Evolutionary conservation across 2,888 invertebrate genomes (phyloP).

Genomic region (Helicoverpa assulta): DNA sequence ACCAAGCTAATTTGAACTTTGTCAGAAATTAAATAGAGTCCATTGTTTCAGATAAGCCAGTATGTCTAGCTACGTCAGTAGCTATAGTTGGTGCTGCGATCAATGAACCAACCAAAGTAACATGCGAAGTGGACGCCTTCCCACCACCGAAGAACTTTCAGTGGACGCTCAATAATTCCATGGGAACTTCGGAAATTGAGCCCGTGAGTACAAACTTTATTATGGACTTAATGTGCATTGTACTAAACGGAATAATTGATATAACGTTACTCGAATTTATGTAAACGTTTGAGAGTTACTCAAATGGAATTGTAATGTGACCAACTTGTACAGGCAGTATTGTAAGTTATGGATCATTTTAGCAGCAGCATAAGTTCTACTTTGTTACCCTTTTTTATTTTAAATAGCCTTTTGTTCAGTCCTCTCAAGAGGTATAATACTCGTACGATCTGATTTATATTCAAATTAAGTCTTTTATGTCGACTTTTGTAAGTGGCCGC

Average conservation of each 20-base stretch:
- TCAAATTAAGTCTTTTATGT: background rate
- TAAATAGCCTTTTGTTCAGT: background rate
- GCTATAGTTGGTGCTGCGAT: slow-evolving; percentile 95
- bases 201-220: slow-evolving; percentile 71
- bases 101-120: slow-evolving; percentile 94
- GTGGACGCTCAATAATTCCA: slow-evolving; percentile 97
- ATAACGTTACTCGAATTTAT: slow-evolving; percentile 27
- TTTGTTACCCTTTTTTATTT: background rate
- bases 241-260: slow-evolving; percentile 51
- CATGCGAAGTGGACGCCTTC: slow-evolving; percentile 96
- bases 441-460: background rate
- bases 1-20: background rate
- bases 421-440: background rate
- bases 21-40: background rate
- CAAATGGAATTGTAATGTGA: slow-evolving; percentile 39
- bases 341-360: slow-evolving; percentile 11
- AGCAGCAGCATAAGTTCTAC: background rate
- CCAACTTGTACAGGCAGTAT: slow-evolving; percentile 1
- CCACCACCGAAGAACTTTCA: slow-evolving; percentile 95
- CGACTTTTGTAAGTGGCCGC: background rate
- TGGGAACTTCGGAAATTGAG: slow-evolving; percentile 94
- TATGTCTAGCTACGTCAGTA: slow-evolving; percentile 93
- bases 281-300: slow-evolving; percentile 19
- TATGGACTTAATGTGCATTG: slow-evolving; percentile 33
- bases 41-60: slow-evolving; percentile 93